phyloP scores from a whole-genome alignment of 2,888 invertebrate species.

The Ormia ochracea region DNA sequence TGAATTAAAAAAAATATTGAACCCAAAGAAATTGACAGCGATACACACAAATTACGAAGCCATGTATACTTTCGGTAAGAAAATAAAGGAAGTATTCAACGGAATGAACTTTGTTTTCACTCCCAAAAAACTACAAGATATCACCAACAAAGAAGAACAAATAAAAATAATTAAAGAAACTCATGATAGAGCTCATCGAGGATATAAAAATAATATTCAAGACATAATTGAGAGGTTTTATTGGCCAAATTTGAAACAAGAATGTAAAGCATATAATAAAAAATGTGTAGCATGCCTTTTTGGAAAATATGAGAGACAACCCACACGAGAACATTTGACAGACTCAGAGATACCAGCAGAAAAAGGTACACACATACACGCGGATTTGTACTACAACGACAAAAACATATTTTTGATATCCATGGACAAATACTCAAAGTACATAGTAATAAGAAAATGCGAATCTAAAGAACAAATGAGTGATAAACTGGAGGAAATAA shows the following conservation, averaged over 20 bases:
- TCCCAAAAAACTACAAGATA: not conserved
- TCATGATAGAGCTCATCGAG: no score
- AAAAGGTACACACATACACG: slow-evolving; percentile 4
- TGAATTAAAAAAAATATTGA: not conserved
- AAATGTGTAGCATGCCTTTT: not conserved
- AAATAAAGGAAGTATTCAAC: no score
- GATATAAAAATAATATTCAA: no score
- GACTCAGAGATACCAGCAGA: slow-evolving; percentile 8
- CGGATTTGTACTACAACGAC: not conserved
- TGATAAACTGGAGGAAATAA: slow-evolving; percentile 9
- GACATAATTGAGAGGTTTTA: no score
- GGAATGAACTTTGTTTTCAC: not conserved
- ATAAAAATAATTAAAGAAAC: not conserved
- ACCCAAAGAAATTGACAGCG: not conserved
- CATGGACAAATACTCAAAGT: slow-evolving; percentile 22
- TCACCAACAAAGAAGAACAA: not conserved
- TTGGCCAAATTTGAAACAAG: no score
- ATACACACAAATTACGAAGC: not conserved
- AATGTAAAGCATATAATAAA: slow-evolving; percentile 6
- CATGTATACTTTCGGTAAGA: not conserved
- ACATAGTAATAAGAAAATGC: not conserved
- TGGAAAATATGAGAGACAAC: not conserved
- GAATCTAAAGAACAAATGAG: slow-evolving; percentile 22
- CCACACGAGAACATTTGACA: not conserved
- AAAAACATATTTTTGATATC: not conserved